These are phyloP conservation scores for Chalcis sispes DNA, from an alignment of 2,888 invertebrate genomes.

Conservation along the genomic window DNA sequence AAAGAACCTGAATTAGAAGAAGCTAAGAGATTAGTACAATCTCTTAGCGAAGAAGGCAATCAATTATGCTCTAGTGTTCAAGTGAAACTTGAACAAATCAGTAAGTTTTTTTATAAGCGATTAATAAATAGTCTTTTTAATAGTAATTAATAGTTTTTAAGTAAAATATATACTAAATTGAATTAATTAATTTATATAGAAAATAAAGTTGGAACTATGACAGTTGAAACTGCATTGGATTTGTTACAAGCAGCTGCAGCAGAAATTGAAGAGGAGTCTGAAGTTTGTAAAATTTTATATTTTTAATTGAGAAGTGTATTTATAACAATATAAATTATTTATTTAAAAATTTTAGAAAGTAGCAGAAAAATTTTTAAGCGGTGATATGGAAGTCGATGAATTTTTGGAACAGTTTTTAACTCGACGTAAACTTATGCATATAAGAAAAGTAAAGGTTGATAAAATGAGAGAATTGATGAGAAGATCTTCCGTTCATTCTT, in stretches of 20 bases:
- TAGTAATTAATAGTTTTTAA: conserved; percentile 5
- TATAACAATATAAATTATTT: too few species aligned
- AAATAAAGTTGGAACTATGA: conserved; percentile 85
- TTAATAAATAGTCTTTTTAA: background rate
- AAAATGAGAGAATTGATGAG: conserved; percentile 89
- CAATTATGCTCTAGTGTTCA: conserved; percentile 83
- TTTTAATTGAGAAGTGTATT: background rate
- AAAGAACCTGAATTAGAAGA: conserved; percentile 90
- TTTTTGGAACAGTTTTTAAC: conserved; percentile 91
- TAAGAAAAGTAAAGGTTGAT: conserved; percentile 93
- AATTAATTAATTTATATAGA: conserved; percentile 77
- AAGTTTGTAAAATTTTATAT: conserved; percentile 76
- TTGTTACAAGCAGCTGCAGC: conserved; percentile 93
- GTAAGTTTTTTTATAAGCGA: conserved; percentile 80
- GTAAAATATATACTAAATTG: background rate
- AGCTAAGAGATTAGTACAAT: conserved; percentile 83
- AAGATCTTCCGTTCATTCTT: conserved; percentile 71
- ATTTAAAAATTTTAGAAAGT: conserved; percentile 77
- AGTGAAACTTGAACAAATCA: conserved; percentile 85
- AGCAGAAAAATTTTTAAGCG: conserved; percentile 88
- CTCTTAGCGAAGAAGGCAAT: conserved; percentile 83
- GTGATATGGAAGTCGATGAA: conserved; percentile 84
- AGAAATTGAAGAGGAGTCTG: conserved; percentile 95
- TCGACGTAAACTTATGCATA: conserved; percentile 86
- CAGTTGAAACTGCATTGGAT: conserved; percentile 91